Evolutionary conservation across 2,797 vertebrate species (phyloP).

Genomic region (Anolis apletophallus): DNA sequence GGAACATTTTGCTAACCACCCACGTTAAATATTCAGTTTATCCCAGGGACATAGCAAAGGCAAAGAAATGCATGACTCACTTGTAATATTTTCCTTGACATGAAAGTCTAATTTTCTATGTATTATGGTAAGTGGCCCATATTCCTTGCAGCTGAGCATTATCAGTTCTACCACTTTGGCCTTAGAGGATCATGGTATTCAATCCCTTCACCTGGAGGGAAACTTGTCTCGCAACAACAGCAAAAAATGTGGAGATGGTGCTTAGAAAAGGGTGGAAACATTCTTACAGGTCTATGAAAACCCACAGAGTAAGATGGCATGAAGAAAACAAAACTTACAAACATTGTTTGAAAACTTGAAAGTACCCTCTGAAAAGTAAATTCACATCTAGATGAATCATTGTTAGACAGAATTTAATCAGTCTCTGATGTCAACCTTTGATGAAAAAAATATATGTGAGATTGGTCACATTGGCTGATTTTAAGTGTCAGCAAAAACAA

Average conservation of each 20-base stretch:
- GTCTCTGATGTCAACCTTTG: neutral
- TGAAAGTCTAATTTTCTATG: neutral
- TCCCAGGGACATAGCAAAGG: neutral
- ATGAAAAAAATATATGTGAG: constrained; percentile 1
- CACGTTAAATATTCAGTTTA: too few relatives aligned
- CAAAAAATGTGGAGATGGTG: neutral
- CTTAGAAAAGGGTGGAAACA: neutral
- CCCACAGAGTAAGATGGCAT: neutral
- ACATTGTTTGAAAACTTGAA: constrained; percentile 33
- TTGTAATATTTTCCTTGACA: neutral
- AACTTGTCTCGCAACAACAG: neutral
- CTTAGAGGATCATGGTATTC: neutral
- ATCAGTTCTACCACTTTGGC: neutral
- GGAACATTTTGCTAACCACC: too few relatives aligned
- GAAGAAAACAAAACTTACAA: neutral
- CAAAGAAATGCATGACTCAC: neutral
- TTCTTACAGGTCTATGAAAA: neutral
- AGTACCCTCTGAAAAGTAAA: constrained; percentile 34
- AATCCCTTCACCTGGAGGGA: neutral
- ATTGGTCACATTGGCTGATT: neutral
- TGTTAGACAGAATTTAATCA: constrained; percentile 20
- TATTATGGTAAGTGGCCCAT: neutral
- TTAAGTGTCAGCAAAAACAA: neutral
- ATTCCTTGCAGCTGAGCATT: neutral
- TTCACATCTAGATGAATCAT: constrained; percentile 8